Base-by-base conservation (phyloP, 2,888 invertebrate genomes). In the Disparrhopalites patrizii region DNA sequence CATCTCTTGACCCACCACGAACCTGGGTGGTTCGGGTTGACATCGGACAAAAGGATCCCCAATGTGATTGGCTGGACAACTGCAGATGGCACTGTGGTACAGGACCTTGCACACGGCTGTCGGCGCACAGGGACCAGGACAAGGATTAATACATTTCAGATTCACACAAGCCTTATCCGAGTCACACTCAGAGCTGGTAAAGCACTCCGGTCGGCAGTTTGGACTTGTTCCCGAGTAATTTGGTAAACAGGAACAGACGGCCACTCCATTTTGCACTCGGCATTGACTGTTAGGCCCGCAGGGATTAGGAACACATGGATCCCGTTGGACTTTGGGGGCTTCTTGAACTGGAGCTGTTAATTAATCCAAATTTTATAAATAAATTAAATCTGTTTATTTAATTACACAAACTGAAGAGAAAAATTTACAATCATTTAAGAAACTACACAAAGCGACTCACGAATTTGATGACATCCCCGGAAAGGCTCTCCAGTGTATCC, bases 401-500 rank as follows among this genome's bases (percentile, higher is more conserved):
- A 27, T 15, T 30, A 10, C 25, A n/a, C 27, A 27, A n/a, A 31
- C n/a, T 62, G 25, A 40, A 47, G 10, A 7, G 38, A 25, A 31
- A 7, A 40, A 38, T 8, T 63, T 61, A 67, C 52, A 33, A 25
- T 50, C n/a, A n/a, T n/a, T n/a, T n/a, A n/a, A n/a, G n/a, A n/a
- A n/a, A n/a, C n/a, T n/a, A n/a, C n/a, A n/a, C n/a, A n/a, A n/a
- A n/a, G n/a, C n/a, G n/a, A 20, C 47, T 47, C n/a, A 47, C 47
- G 70, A 20, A 61, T 64, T 43, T 56, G 36, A 27, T 54, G 40
- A 38, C 90, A 90, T 68, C 82, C 81, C 28, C 83, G 80, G 76
- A 90, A 90, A 30, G 91, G 89, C 83, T 91, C 87, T 56, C 91
- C 91, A 50, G 85, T 82, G 77, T 83, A 87, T 52, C 87, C 88